Evolutionary conservation across 2,888 invertebrate species (phyloP), one percentile per base, ranked within the genome.

Genomic region (Oeneis ivallda): DNA sequence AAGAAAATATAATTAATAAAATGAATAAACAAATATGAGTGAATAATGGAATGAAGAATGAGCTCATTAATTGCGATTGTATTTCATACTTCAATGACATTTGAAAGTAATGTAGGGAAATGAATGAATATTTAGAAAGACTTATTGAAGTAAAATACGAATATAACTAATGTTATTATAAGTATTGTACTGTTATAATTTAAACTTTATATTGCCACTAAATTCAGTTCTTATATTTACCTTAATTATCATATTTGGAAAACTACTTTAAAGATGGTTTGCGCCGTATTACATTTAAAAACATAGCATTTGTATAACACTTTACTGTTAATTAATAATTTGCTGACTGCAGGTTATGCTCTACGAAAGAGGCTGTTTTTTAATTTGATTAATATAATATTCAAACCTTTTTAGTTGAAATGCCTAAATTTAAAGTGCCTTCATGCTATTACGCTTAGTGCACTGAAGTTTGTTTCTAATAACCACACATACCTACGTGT

Each of bases 1-100:
- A 92, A 92, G 91, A 91, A 90, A 89, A 90, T 90, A 89, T 91
- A 90, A 92, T 89, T 90, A 92, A 92, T 88, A 85, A 90, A 91
- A 87, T 88, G 82, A 89, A 89, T 91, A 89, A 91, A 92, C 89
- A 89, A 90, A 90, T 87, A 87, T 86, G 87, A 87, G 84, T 89
- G 89, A 87, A 88, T 83, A 82, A 82, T 84, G 78, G 84, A 84
- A 85, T 87, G 86, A 89, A 84, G 82, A 77, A 86, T 84, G 85
- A 84, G 81, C 87, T 87, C 92, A 87, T 89, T 87, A 87, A 86
- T 87, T 86, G 88, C 89, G 86, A 90, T 87, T 88, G 89, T 87
- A 89, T 88, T 90, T 87, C 89, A 89, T 87, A 89, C 88, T 91
- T 90, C 89, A 89, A 86, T 87, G 87, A 88, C 88, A 89, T 89